Evolutionary conservation across 2,888 invertebrate species (phyloP).

Genomic region (Athalia rosae): DNA sequence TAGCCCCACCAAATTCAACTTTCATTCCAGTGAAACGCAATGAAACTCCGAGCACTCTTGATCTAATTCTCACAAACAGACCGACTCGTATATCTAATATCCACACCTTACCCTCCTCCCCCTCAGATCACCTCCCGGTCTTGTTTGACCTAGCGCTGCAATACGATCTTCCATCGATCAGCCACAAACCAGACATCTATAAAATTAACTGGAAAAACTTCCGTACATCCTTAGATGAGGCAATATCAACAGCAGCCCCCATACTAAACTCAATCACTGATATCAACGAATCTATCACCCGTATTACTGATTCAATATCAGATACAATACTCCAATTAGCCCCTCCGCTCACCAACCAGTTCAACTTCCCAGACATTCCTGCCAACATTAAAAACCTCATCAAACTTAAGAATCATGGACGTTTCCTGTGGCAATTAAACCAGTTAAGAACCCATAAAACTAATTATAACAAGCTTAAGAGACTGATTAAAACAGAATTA

Average conservation of each 20-base stretch:
- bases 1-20: conserved; percentile 54
- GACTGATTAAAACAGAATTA: conserved; percentile 46
- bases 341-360: neutral
- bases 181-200: conserved; percentile 44
- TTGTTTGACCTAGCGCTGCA: conserved; percentile 46
- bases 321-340: conserved; percentile 24
- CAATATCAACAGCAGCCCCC: conserved; percentile 44
- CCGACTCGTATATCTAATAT: conserved; percentile 47
- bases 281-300: conserved; percentile 50
- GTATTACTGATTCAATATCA: conserved; percentile 47
- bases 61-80: conserved; percentile 57
- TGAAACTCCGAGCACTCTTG: conserved; percentile 55
- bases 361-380: conserved; percentile 10
- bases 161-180: neutral
- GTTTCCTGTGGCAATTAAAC: conserved; percentile 45
- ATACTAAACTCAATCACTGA: conserved; percentile 21
- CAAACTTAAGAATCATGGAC: conserved; percentile 44
- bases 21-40: conserved; percentile 52
- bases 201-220: conserved; percentile 51
- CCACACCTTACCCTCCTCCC: conserved; percentile 51
- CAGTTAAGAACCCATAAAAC: conserved; percentile 20
- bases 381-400: conserved; percentile 41
- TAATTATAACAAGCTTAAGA: conserved; percentile 18
- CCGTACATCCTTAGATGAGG: conserved; percentile 42
- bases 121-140: conserved; percentile 57